Base-by-base conservation (phyloP, 2,113 vertebrate species). In the Thomomys bottae region DNA sequence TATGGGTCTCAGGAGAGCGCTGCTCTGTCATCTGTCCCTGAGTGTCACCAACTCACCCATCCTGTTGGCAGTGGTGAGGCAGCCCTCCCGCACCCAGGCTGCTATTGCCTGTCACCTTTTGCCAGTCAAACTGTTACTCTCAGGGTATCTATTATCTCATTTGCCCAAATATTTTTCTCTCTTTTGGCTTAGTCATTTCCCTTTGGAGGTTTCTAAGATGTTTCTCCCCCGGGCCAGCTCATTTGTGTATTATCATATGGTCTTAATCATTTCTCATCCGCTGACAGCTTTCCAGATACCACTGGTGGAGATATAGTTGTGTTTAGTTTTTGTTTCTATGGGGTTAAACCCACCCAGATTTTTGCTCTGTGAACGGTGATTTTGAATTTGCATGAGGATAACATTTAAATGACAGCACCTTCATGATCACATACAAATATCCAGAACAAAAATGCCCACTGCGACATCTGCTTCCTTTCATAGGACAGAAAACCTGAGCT, bases 1-100 rank as follows among this genome's bases (percentile, higher is more conserved):
- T 12, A 54, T 54, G 49, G 49, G 49, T 34, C 28, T 34, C 57
- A 28, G 1, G 7, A 1, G 30, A 45, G 70, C 42, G 42, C 34
- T 34, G 38, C 80, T 68, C 75, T 2, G 76, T 36, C 54, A 36
- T 32, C 82, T 21, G 32, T 86, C 83, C 90, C 87, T 34, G 92
- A 86, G 70, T 63, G 57, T 87, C 34, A 61, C 82, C 81, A n/a
- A 91, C 85, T 93, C 88, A 32, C 83, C 87, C 88, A 54, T 61
- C 79, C 38, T 61, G 8, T 40, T 36, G 38, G 66, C 61, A 63
- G 14, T 66, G 81, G 30, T 0, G 77, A 92, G 42, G 17, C 49
- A 12, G 82, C 36, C 63, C 64, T 61, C 66, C 88, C 34, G 40
- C 70, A 59, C 4, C 4, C 3, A 0, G 3, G 66, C 30, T 91